Evolutionary conservation across 2,113 vertebrate species (phyloP).

Genomic region (Thunnus maccoyii): DNA sequence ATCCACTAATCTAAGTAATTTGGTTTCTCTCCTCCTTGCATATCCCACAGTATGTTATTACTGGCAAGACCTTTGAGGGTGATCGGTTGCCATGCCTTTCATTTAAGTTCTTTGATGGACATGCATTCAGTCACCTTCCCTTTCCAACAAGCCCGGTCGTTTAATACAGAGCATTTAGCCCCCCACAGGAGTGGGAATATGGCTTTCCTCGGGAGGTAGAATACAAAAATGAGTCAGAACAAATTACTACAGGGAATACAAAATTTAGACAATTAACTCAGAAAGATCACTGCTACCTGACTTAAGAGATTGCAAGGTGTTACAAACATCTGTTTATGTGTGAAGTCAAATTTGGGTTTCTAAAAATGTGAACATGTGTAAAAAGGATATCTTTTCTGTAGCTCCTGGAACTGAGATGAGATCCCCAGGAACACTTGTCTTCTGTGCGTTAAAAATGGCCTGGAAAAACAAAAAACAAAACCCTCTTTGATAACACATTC

Average conservation of each 20-base stretch:
- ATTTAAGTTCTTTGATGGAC: constrained; percentile 50
- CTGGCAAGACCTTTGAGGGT: constrained; percentile 51
- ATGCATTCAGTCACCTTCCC: constrained; percentile 33
- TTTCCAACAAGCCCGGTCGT: constrained; percentile 16
- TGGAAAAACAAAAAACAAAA: constrained; percentile 45
- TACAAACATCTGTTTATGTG: background rate
- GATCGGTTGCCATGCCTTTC: constrained; percentile 40
- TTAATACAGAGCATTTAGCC: constrained; percentile 22
- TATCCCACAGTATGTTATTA: constrained; percentile 32
- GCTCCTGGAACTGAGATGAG: constrained; percentile 84
- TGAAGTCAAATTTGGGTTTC: constrained; percentile 7
- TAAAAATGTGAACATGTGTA: background rate
- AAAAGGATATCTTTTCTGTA: constrained; percentile 90
- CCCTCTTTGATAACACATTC: background rate
- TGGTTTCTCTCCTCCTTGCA: constrained; percentile 19
- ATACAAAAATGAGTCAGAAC: background rate
- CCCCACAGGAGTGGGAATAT: constrained; percentile 13
- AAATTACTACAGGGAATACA: background rate
- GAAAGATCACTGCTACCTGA: background rate
- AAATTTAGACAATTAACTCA: background rate
- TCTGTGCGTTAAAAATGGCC: constrained; percentile 86
- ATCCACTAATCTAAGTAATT: constrained; percentile 35
- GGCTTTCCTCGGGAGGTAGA: constrained; percentile 5
- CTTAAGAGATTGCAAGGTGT: background rate
- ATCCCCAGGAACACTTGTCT: constrained; percentile 87